phyloP scores from a whole-genome alignment of 2,797 vertebrate species.

The Kryptolebias ocellatus region DNA sequence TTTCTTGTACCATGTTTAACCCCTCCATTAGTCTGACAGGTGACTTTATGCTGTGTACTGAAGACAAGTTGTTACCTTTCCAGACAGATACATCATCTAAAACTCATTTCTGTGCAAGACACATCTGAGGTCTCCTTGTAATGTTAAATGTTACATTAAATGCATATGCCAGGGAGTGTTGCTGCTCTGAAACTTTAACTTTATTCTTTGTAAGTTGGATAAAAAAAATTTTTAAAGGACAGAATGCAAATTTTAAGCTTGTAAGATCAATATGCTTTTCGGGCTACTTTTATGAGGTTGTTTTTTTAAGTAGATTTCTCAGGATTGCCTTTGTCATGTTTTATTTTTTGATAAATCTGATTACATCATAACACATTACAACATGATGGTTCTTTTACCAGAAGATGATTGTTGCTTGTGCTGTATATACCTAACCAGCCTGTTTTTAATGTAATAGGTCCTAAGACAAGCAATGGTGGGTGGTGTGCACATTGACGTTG shows the following conservation, averaged over 20 bases:
- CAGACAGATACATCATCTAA: neutral
- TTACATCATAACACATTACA: neutral
- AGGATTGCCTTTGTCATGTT: neutral
- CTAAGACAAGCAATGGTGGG: conserved; percentile 75
- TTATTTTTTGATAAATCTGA: neutral
- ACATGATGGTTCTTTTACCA: no score
- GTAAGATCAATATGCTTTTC: no score
- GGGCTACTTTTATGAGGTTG: neutral
- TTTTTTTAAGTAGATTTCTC: neutral
- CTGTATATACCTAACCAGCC: neutral
- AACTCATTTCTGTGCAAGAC: neutral
- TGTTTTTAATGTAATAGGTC: conserved; percentile 73
- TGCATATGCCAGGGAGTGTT: no score
- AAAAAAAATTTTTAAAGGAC: no score
- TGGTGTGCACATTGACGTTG: conserved; percentile 79
- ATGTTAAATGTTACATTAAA: no score
- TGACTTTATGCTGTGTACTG: no score
- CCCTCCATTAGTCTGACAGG: neutral
- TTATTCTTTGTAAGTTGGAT: no score
- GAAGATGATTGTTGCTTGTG: neutral
- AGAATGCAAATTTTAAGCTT: no score
- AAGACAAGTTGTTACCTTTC: neutral
- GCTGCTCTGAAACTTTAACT: no score
- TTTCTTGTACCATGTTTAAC: neutral
- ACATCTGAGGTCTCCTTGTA: neutral